Base-by-base conservation (phyloP, 2,113 vertebrate genomes). In the Bostrychus sinensis region DNA sequence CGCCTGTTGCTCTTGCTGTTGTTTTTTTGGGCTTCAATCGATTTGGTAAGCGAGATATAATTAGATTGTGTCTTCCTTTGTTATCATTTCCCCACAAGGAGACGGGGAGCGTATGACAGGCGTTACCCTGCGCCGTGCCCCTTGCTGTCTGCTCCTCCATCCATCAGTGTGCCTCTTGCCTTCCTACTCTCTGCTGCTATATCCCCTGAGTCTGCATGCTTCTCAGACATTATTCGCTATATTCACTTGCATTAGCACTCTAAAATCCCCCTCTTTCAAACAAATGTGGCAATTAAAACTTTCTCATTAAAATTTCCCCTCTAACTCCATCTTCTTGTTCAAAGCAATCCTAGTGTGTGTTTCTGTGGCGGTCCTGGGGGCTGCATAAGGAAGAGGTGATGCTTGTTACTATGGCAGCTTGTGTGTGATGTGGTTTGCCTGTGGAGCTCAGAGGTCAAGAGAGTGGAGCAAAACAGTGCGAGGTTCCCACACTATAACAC, bases 21-120 rank as follows among this genome's bases (percentile, higher is more conserved):
- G 66, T 85, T 86, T 75, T 72, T 79, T 22, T 45, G 9, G 83
- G 67, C 72, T 82, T n/a, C 23, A 82, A 91, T 89, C 68, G 77
- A 89, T 89, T 87, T 56, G 57, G 77, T 72, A 83, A 86, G 72
- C 61, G 60, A 63, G 54, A 87, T 80, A 86, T 86, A 84, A 88
- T 88, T 85, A 86, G 76, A 79, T 66, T 53, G 74, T 57, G 64
- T 82, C 70, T 73, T 50, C 56, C 62, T 86, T 80, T 42, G 73
- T 80, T 74, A 72, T 80, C 70, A 59, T 76, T 82, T 81, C 10
- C 79, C 60, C 60, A 23, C 20, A 67, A 82, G 62, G 36, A 58
- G 62, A 20, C 17, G 54, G 43, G 37, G 46, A 38, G 39, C 25
- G 17, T 62, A 43, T 37, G 59, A 50, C 62, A 22, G 51, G 59